Percentiles rank a stretch among this genome's conserved stretches.
Evolutionary conservation across 2,888 invertebrate genomes (phyloP).

Genomic region (Amphipoea lucens): DNA sequence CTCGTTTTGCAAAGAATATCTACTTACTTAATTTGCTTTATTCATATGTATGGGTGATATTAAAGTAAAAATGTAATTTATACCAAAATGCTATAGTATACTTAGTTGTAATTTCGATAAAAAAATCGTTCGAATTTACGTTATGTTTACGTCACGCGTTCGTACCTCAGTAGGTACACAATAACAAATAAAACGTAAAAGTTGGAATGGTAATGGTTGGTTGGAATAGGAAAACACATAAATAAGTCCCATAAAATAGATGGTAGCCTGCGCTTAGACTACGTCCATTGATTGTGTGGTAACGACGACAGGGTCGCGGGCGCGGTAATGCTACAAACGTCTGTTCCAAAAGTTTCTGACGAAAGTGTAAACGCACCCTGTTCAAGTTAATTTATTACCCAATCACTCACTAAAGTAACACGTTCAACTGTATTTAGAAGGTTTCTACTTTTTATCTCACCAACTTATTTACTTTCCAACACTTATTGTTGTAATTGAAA

Average conservation of each 20-base stretch:
- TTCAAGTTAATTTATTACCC: not conserved
- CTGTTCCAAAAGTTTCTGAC: not conserved
- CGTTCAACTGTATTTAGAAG: not conserved
- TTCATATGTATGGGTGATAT: not conserved
- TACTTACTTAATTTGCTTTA: not conserved
- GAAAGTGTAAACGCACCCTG: not conserved
- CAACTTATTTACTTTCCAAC: not conserved
- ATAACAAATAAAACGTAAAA: not conserved
- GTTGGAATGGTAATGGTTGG: not conserved
- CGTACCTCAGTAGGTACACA: not conserved
- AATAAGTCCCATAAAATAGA: constrained; percentile 20
- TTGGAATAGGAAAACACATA: constrained; percentile 6
- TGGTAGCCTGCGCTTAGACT: not conserved
- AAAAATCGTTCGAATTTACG: not conserved
- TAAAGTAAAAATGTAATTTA: not conserved
- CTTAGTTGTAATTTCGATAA: no score
- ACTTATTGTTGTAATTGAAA: not conserved
- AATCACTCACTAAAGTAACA: not conserved
- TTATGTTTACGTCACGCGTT: not conserved
- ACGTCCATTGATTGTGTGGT: no score
- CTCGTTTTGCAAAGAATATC: not conserved
- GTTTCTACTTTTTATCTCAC: not conserved
- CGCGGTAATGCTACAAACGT: not conserved
- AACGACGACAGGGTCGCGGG: not conserved
- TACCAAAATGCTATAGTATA: not conserved